A percentile compares a stretch with the other conserved stretches of the same genome.
Conservation (phyloP, 2,797 vertebrate species). For the Moxostoma hubbsi region DNA sequence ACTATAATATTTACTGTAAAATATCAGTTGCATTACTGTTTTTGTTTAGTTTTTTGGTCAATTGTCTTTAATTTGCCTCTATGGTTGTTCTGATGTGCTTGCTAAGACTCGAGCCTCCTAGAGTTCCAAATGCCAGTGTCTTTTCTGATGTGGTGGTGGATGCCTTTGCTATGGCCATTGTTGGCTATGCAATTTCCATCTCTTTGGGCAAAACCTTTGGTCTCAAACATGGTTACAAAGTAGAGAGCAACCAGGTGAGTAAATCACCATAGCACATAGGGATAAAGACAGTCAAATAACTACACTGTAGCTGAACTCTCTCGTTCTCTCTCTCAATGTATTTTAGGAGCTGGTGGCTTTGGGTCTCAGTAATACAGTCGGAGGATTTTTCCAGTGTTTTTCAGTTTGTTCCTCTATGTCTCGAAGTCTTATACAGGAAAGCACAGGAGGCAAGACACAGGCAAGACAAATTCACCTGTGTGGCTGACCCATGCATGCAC, state of each 20-base stretch:
- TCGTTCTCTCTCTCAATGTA: conserved; percentile 24
- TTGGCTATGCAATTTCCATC: conserved; percentile 93
- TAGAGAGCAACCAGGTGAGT: conserved; percentile 93
- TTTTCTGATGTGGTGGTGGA: conserved; percentile 85
- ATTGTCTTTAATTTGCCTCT: background rate
- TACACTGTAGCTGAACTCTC: background rate
- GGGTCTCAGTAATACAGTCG: conserved; percentile 88
- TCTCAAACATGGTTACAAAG: conserved; percentile 93
- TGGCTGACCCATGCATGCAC: background rate
- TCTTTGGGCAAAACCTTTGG: conserved; percentile 97
- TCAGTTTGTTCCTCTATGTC: conserved; percentile 96
- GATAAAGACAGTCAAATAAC: background rate
- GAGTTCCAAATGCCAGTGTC: conserved; percentile 73
- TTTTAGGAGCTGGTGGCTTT: conserved; percentile 92
- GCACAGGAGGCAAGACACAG: conserved; percentile 94
- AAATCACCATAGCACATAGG: background rate
- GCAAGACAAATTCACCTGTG: conserved; percentile 65
- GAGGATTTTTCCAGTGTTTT: conserved; percentile 92
- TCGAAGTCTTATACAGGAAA: conserved; percentile 92
- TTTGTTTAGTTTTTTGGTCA: background rate
- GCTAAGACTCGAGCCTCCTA: conserved; percentile 83
- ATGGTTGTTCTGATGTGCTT: conserved; percentile 13
- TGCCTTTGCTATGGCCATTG: conserved; percentile 92
- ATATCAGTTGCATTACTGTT: background rate
- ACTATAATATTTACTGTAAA: background rate